phyloP scores from a whole-genome alignment of 2,113 vertebrate species.

The Eubucco bourcierii region DNA sequence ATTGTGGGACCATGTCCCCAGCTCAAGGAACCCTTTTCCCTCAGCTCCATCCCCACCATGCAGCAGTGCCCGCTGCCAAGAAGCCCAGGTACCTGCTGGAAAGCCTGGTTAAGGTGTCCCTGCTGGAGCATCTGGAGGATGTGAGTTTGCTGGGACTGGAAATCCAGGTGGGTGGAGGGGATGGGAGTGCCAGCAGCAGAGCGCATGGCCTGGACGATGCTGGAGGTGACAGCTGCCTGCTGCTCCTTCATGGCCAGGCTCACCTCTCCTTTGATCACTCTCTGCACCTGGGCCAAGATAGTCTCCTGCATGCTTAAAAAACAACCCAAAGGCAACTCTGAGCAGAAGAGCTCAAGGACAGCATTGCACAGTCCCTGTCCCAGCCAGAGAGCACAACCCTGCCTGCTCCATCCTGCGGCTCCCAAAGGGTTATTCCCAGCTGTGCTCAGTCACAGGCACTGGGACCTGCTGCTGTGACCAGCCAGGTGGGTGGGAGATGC shows the following conservation, averaged over 20 bases:
- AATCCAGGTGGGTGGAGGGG: conserved; percentile 91
- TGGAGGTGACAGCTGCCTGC: conserved; percentile 92
- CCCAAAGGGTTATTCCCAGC: neutral
- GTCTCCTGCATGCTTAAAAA: conserved; percentile 90
- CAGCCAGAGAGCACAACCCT: neutral
- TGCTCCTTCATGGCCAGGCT: conserved; percentile 96
- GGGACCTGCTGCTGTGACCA: neutral
- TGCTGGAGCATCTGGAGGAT: conserved; percentile 95
- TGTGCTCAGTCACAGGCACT: neutral
- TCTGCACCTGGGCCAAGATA: conserved; percentile 92
- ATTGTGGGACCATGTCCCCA: neutral
- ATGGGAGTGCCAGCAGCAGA: conserved; percentile 93
- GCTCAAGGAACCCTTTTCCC: neutral
- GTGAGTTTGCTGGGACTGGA: conserved; percentile 92
- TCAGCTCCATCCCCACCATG: too few species aligned
- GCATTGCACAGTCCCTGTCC: neutral
- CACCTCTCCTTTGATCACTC: conserved; percentile 95
- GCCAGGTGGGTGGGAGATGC: accelerated
- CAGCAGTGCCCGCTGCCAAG: neutral
- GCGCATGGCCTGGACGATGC: conserved; percentile 99
- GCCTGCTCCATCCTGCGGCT: neutral
- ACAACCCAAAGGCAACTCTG: neutral
- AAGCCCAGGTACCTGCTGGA: conserved; percentile 87
- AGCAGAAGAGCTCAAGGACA: neutral
- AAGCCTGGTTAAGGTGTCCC: conserved; percentile 97